These are phyloP conservation scores for Solenopsis invicta DNA, from an alignment of 1,140 invertebrate species.

Conservation along the genomic window DNA sequence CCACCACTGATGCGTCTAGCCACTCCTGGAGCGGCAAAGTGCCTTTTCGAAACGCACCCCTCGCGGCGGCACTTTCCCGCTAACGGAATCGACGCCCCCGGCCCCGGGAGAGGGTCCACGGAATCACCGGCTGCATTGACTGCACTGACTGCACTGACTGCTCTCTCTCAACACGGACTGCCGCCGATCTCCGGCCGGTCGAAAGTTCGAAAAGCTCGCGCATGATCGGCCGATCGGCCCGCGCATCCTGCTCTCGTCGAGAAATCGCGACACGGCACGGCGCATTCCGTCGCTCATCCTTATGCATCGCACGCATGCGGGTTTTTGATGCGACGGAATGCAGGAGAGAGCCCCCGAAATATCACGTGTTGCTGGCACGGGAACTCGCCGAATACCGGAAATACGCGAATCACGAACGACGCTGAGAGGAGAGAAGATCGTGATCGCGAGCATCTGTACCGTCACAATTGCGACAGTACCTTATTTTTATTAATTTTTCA, in stretches of 20 bases:
- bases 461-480: not conserved
- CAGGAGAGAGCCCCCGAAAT: not conserved
- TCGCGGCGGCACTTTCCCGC: constrained; percentile 66
- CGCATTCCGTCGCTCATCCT: constrained; percentile 24
- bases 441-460: not conserved
- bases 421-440: not conserved
- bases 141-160: constrained; percentile 69
- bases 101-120: constrained; percentile 36
- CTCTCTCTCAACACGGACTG: constrained; percentile 52
- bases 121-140: constrained; percentile 64
- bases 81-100: constrained; percentile 64
- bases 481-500: not conserved
- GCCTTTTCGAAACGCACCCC: constrained; percentile 75
- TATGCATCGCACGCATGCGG: constrained; percentile 61
- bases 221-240: constrained; percentile 71
- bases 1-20: constrained; percentile 64
- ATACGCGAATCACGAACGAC: constrained; percentile 27
- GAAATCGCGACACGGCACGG: constrained; percentile 39
- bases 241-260: constrained; percentile 55
- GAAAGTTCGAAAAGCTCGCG: constrained; percentile 65
- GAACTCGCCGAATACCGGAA: constrained; percentile 27
- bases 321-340: constrained; percentile 45
- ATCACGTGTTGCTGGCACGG: constrained; percentile 55
- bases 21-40: constrained; percentile 70
- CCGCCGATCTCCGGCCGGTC: constrained; percentile 51